Evolutionary conservation across 2,888 invertebrate genomes (phyloP).

Genomic region (Lingula anatina): DNA sequence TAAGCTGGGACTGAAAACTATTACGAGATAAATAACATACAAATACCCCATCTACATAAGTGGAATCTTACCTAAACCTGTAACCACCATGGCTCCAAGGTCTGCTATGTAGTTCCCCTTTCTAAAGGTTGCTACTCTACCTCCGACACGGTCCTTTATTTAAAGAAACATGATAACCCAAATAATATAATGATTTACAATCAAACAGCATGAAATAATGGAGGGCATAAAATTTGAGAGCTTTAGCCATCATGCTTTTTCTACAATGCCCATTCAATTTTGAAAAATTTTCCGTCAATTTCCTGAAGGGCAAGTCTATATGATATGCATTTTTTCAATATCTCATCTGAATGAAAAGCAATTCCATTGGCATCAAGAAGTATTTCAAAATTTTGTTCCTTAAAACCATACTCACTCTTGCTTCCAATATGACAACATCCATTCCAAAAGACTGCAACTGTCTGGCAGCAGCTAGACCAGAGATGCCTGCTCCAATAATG

Average conservation of each 20-base stretch:
- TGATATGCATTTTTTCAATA: background rate
- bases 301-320: too few relatives aligned
- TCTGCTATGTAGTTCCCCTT: conserved; percentile 77
- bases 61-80: conserved; percentile 66
- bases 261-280: too few relatives aligned
- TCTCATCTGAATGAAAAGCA: background rate
- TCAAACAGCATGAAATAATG: background rate
- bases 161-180: conserved; percentile 2
- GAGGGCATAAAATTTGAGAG: too few relatives aligned
- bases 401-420: conserved; percentile 49
- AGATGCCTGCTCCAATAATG: conserved; percentile 76
- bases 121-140: conserved; percentile 91
- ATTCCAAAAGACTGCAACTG: conserved; percentile 93
- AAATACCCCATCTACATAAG: too few relatives aligned
- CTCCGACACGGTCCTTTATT: conserved; percentile 82
- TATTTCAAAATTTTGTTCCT: too few relatives aligned
- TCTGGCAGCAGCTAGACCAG: conserved; percentile 89
- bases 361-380: too few relatives aligned
- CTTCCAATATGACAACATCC: conserved; percentile 76
- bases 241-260: too few relatives aligned
- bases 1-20: too few relatives aligned
- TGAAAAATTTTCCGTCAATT: too few relatives aligned
- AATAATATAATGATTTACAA: background rate
- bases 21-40: too few relatives aligned
- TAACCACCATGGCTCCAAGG: conserved; percentile 94